phyloP scores from a whole-genome alignment of 2,113 vertebrate genomes.

The Amblyopsis rosae region DNA sequence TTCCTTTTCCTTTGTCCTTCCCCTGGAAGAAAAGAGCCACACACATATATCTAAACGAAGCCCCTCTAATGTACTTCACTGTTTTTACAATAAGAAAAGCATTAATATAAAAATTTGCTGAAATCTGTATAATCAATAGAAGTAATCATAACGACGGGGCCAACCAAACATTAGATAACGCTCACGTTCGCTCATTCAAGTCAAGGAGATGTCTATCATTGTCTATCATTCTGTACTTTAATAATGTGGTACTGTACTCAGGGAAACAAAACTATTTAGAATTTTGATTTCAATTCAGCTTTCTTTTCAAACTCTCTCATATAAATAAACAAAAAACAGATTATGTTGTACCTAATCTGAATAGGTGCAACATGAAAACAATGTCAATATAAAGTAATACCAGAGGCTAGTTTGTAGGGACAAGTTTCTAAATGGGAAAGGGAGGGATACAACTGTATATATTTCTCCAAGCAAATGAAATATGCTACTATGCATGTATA shows the following conservation, averaged over 20 bases:
- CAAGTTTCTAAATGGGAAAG: neutral
- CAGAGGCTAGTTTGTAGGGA: too few species aligned
- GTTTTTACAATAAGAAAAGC: too few species aligned
- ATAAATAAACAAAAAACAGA: neutral
- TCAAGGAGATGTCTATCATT: too few species aligned
- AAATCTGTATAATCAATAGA: too few species aligned
- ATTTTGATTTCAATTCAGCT: neutral
- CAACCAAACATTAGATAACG: neutral
- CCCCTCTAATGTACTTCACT: too few species aligned
- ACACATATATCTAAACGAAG: neutral
- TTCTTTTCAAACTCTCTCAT: neutral
- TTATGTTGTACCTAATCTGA: neutral
- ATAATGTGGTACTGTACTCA: too few species aligned
- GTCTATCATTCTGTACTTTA: too few species aligned
- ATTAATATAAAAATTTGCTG: too few species aligned
- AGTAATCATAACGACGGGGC: too few species aligned
- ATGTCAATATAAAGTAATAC: neutral
- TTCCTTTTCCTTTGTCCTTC: constrained; percentile 71
- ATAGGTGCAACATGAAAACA: neutral
- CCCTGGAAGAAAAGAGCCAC: constrained; percentile 59
- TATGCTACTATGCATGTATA: neutral
- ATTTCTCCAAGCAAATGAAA: neutral
- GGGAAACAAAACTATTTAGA: too few species aligned
- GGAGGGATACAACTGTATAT: neutral
- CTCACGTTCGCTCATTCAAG: neutral